These are phyloP conservation scores for Chunga burmeisteri DNA, from an alignment of 2,113 vertebrate species.

Conservation along the genomic window DNA sequence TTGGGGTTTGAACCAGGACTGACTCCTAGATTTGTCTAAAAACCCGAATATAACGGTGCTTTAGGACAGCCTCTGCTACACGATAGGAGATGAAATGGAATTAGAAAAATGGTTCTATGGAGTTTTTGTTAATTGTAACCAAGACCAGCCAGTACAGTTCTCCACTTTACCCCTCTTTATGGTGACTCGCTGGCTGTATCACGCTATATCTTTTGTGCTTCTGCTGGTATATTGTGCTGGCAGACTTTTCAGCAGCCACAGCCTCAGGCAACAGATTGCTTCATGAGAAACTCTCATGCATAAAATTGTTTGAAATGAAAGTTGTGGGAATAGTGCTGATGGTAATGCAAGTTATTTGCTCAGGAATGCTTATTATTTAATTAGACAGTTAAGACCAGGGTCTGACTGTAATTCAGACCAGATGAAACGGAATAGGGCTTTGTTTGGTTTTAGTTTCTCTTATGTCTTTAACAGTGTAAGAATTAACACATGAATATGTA, in stretches of 20 bases:
- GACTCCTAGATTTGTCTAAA: neutral
- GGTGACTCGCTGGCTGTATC: neutral
- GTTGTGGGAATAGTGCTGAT: neutral
- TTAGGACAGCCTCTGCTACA: neutral
- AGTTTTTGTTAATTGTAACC: neutral
- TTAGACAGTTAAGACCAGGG: neutral
- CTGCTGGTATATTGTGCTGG: neutral
- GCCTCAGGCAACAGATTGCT: neutral
- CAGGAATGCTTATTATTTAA: neutral
- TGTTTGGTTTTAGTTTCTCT: neutral
- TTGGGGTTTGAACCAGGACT: neutral
- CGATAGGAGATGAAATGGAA: neutral
- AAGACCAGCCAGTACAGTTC: neutral
- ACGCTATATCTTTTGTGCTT: rapidly evolving
- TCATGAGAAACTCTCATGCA: neutral
- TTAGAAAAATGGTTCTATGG: neutral
- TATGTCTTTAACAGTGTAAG: neutral
- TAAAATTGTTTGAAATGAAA: neutral
- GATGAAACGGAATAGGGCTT: neutral
- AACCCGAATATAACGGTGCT: neutral
- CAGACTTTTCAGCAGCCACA: neutral
- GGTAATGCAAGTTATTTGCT: neutral
- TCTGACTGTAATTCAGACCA: neutral
- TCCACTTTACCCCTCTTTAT: neutral
- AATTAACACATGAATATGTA: neutral